Base-by-base conservation (phyloP, 2,113 vertebrate genomes). In the Plestiodon gilberti region DNA sequence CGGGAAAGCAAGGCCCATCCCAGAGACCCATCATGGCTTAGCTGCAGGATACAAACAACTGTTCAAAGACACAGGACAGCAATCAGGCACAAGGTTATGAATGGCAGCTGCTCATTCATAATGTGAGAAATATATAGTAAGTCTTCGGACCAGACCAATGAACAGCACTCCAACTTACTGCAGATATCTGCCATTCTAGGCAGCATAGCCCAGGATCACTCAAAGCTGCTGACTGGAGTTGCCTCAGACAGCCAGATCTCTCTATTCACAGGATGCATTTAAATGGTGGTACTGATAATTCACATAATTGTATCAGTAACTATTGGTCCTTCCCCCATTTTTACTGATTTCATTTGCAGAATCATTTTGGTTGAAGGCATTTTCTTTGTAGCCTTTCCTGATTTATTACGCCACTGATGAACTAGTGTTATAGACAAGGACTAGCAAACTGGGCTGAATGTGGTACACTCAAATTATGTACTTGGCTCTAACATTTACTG, bases 301-400 rank as follows among this genome's bases (percentile, higher is more conserved):
- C 52, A 23, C 14, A 71, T 3, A 3, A 57, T 15, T 61, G 28
- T 40, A 15, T 57, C 55, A 57, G 13, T 14, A n/a, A 15, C 5
- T 23, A 62, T 28, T 28, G 20, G 2, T 33, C 64, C 43, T 81
- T 69, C 10, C 30, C 43, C 67, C 33, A 38, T 59, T 71, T 38
- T 55, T 33, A 70, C 28, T 52, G 1, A 11, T 10, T 35, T 55
- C 20, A 52, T 10, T 61, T 40, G 52, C 11, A 64, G 38, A 28
- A 40, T 76, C 43, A 65, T 64, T 30, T 18, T 1, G 8, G 55
- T 57, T 82, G 38, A 67, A 82, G 61, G 82, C 23, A 83, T 57
- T 81, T 84, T 73, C 1, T 6, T 82, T 87, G 73, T 43, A 35
- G 0, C 0, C 0, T 57, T 86, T 81, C 76, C 20, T 52, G 1